Percentiles rank a stretch among this genome's conserved stretches.
These are phyloP conservation scores for Melanophora roralis DNA, from an alignment of 2,888 invertebrate genomes.

Conservation along the genomic window DNA sequence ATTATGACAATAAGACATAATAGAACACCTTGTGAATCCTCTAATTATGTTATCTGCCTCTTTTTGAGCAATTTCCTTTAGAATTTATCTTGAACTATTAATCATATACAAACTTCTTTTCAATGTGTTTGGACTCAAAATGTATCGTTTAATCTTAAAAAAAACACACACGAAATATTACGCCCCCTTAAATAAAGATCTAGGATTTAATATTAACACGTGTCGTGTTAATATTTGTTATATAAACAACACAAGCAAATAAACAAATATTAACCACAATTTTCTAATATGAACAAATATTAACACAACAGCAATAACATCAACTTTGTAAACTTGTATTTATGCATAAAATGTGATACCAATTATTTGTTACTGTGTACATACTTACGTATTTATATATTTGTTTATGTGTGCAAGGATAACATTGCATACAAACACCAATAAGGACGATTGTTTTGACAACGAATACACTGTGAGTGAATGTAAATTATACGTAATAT, in stretches of 20 bases:
- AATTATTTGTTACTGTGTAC: slow-evolving; percentile 41
- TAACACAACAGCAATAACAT: slow-evolving; percentile 33
- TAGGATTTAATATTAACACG: slow-evolving; percentile 58
- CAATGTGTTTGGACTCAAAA: slow-evolving; percentile 29
- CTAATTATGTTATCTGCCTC: no score
- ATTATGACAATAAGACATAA: no score
- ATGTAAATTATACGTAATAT: slow-evolving; percentile 21
- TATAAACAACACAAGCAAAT: slow-evolving; percentile 23
- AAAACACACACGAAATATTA: slow-evolving; percentile 25
- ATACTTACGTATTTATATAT: neutral
- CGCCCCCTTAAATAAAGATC: slow-evolving; percentile 42
- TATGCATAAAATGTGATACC: slow-evolving; percentile 36
- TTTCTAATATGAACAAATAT: slow-evolving; percentile 48
- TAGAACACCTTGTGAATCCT: no score
- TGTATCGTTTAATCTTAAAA: slow-evolving; percentile 2
- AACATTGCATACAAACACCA: slow-evolving; percentile 10
- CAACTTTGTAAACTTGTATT: slow-evolving; percentile 22
- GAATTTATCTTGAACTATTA: slow-evolving; percentile 35
- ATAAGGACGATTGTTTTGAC: slow-evolving; percentile 23
- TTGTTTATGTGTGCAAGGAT: slow-evolving; percentile 23
- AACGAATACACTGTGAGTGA: neutral
- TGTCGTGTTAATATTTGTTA: slow-evolving; percentile 60
- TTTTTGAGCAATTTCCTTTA: neutral
- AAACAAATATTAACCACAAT: slow-evolving; percentile 59
- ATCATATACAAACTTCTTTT: slow-evolving; percentile 44